phyloP scores from a whole-genome alignment of 2,888 invertebrate genomes.

The Sussaba pulchella region DNA sequence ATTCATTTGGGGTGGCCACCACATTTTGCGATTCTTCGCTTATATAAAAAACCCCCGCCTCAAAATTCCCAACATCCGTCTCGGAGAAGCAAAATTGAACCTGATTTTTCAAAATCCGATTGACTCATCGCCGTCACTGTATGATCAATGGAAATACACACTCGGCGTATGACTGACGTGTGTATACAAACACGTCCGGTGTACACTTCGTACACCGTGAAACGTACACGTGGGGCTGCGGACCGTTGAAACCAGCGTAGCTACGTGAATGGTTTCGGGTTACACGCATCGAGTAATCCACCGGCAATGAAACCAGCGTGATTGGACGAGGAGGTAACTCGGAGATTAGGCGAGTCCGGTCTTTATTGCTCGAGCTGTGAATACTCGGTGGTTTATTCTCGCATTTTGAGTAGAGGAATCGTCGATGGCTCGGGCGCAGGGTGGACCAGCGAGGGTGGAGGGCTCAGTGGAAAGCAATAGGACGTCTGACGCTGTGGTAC shows the following conservation, averaged over 20 bases:
- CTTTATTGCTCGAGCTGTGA: constrained; percentile 68
- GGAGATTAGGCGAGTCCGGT: constrained; percentile 69
- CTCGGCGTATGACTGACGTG: neutral
- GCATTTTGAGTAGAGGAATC: constrained; percentile 51
- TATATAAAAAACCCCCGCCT: too few species aligned
- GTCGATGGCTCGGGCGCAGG: neutral
- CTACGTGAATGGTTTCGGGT: constrained; percentile 15
- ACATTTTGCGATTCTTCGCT: too few species aligned
- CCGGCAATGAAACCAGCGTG: neutral
- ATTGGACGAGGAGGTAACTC: constrained; percentile 30
- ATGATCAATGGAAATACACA: constrained; percentile 8
- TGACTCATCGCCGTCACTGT: neutral
- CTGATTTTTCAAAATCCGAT: neutral
- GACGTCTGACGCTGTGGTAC: constrained; percentile 27
- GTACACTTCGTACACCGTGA: neutral
- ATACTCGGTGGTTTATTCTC: constrained; percentile 68
- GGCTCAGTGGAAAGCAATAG: constrained; percentile 28
- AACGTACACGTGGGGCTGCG: constrained; percentile 1
- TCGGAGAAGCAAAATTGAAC: too few species aligned
- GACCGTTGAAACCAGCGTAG: constrained; percentile 1
- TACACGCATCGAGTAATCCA: constrained; percentile 19
- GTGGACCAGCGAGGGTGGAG: neutral
- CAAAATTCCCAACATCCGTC: too few species aligned
- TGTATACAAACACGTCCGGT: constrained; percentile 14
- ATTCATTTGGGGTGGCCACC: too few species aligned